phyloP scores from a whole-genome alignment of 2,113 vertebrate genomes.

The Myodes glareolus region DNA sequence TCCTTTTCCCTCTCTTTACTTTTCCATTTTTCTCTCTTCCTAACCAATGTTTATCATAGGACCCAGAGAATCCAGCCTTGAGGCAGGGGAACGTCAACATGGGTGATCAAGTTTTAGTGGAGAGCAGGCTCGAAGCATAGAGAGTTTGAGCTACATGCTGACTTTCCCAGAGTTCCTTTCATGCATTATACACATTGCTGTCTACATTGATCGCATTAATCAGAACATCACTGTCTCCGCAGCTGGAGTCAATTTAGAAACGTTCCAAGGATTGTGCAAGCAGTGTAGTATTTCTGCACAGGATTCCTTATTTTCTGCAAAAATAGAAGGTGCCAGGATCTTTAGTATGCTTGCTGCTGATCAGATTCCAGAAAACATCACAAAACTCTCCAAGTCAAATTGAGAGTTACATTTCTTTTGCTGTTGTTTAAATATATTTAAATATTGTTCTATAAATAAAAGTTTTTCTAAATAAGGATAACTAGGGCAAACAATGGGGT shows the following conservation, averaged over 20 bases:
- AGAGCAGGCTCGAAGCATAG: not conserved
- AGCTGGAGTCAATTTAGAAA: slow-evolving; percentile 75
- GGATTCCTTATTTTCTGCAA: slow-evolving; percentile 65
- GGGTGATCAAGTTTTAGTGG: not conserved
- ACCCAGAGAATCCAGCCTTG: not conserved
- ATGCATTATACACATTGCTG: slow-evolving; percentile 48
- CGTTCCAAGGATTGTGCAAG: slow-evolving; percentile 70
- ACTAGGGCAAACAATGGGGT: not conserved
- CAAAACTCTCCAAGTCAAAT: slow-evolving; percentile 63
- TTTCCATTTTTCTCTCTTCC: not conserved
- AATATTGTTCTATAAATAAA: not conserved
- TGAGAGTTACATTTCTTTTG: slow-evolving; percentile 56
- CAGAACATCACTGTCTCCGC: slow-evolving; percentile 43
- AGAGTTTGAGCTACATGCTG: slow-evolving; percentile 8
- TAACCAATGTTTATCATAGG: not conserved
- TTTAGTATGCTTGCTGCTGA: slow-evolving; percentile 49
- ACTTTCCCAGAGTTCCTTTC: slow-evolving; percentile 41
- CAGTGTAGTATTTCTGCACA: slow-evolving; percentile 68
- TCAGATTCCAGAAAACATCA: slow-evolving; percentile 70
- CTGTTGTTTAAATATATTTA: slow-evolving; percentile 43
- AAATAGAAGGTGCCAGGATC: slow-evolving; percentile 61
- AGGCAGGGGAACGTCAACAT: not conserved
- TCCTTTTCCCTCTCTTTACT: not conserved
- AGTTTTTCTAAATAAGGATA: not conserved
- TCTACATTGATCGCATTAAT: slow-evolving; percentile 71